Conservation (phyloP, 2,113 vertebrate genomes). For the Dendrocopos noguchii region DNA sequence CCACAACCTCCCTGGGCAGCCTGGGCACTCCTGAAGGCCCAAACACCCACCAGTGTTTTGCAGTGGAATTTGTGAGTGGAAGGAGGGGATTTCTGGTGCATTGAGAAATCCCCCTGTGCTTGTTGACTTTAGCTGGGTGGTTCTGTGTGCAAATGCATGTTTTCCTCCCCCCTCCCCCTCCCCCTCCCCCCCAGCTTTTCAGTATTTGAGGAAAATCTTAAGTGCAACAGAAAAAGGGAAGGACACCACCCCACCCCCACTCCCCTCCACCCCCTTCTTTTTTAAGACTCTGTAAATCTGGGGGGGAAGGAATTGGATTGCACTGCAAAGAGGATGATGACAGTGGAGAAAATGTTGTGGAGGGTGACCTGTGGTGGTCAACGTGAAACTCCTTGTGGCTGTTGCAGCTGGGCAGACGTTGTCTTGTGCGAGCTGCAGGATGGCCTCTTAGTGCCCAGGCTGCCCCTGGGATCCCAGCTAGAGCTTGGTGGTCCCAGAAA, state of each 20-base stretch:
- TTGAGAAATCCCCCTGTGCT: neutral
- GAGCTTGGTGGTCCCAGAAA: neutral
- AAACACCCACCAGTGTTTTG: neutral
- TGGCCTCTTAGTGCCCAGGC: neutral
- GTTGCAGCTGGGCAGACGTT: neutral
- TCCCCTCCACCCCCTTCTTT: neutral
- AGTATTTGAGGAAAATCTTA: neutral
- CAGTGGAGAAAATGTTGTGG: neutral
- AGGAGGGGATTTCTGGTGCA: neutral
- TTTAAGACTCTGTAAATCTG: neutral
- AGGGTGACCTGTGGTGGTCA: neutral
- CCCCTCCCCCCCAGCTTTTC: neutral
- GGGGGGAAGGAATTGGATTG: neutral
- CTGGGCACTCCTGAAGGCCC: neutral
- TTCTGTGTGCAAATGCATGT: rapidly evolving
- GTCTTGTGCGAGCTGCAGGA: neutral
- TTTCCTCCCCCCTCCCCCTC: too few relatives aligned
- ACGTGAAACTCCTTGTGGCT: neutral
- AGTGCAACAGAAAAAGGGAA: neutral
- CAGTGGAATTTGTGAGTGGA: neutral
- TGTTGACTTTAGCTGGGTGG: conserved; percentile 7
- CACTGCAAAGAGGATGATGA: neutral
- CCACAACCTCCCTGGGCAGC: too few relatives aligned
- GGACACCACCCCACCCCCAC: neutral
- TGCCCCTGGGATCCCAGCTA: neutral